Percentiles rank a stretch among this genome's conserved stretches.
Evolutionary conservation across 1,140 invertebrate species (phyloP).

Genomic region (Pteromalus puparum): DNA sequence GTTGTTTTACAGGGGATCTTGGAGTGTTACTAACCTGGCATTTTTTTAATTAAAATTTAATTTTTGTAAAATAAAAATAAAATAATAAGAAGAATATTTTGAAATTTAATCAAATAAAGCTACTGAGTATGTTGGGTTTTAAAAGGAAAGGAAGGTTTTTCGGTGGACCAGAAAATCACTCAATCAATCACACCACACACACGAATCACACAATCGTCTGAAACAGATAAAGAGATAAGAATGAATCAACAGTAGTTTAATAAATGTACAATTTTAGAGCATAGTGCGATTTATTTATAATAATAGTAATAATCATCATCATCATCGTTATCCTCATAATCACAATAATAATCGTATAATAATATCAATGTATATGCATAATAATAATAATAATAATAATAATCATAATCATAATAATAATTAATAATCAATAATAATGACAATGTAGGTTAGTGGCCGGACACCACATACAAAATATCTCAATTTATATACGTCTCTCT

Average conservation of each 20-base stretch:
- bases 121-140: too few species aligned
- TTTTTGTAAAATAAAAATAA: too few species aligned
- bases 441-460: constrained; percentile 55
- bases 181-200: constrained; percentile 54
- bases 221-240: constrained; percentile 60
- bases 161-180: neutral
- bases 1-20: too few species aligned
- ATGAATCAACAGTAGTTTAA: constrained; percentile 39
- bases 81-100: too few species aligned
- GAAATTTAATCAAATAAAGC: too few species aligned
- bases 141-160: neutral
- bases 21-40: neutral
- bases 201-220: constrained; percentile 49
- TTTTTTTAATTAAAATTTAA: neutral
- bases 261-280: constrained; percentile 63
- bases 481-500: constrained; percentile 33
- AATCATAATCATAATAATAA: constrained; percentile 22
- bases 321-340: constrained; percentile 45
- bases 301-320: constrained; percentile 65
- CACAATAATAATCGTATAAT: constrained; percentile 34
- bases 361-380: neutral
- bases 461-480: constrained; percentile 66
- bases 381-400: constrained; percentile 23
- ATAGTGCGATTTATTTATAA: constrained; percentile 71
- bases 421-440: constrained; percentile 34